Percentiles rank a stretch among this genome's conserved stretches.
These are phyloP conservation scores for Sycophaga agraensis DNA, from an alignment of 1,140 invertebrate species.

Conservation along the genomic window DNA sequence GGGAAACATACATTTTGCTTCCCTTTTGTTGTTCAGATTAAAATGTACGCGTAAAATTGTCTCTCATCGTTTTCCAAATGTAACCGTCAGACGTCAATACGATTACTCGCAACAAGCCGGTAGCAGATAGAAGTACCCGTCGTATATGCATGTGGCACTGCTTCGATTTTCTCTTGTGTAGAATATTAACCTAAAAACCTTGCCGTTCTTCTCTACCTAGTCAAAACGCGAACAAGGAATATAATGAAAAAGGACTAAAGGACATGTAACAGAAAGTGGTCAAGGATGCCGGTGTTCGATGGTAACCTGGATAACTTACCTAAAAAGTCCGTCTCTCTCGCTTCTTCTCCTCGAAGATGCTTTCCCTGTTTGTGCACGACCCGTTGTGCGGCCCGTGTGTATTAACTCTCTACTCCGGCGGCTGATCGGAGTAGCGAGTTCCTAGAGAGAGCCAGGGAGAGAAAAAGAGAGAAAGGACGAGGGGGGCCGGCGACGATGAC, in stretches of 20 bases:
- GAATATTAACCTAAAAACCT: conserved; percentile 12
- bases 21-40: neutral
- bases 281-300: neutral
- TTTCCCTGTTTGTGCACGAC: too few relatives aligned
- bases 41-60: neutral
- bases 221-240: too few relatives aligned
- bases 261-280: neutral
- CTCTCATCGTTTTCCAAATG: neutral
- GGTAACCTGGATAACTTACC: neutral
- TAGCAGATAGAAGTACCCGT: too few relatives aligned
- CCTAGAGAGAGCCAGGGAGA: neutral
- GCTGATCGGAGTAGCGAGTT: too few relatives aligned
- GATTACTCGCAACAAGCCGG: neutral
- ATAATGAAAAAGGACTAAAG: neutral
- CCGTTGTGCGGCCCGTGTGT: too few relatives aligned
- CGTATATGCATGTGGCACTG: neutral
- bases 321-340: neutral
- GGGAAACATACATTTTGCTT: neutral
- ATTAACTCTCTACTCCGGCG: too few relatives aligned
- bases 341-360: conserved; percentile 3
- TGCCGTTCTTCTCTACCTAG: too few relatives aligned
- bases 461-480: neutral
- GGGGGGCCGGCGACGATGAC: neutral
- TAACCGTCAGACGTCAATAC: neutral
- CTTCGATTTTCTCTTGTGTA: too few relatives aligned